Base-by-base conservation (phyloP, 2,113 vertebrate species). In the Caracal caracal region DNA sequence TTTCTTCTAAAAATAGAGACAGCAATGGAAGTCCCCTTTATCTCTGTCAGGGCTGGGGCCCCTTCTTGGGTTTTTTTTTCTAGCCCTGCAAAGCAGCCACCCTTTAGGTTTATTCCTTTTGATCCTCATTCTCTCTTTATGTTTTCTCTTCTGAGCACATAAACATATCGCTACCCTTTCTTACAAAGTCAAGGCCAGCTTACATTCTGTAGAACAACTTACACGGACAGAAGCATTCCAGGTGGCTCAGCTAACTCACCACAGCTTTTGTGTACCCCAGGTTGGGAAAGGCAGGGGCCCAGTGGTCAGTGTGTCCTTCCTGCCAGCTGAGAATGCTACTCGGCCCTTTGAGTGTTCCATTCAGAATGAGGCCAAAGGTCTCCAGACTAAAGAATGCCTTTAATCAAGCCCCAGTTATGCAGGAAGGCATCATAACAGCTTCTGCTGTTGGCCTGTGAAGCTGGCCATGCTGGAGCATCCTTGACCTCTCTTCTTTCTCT, bases 1-100 rank as follows among this genome's bases (percentile, higher is more conserved):
- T 95, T 97, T 94, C 43, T 93, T 56, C 47, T 83, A 63, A 92
- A 96, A 97, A 88, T 56, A 70, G 82, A 88, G n/a, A 63, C 19
- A 83, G 66, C 40, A 89, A n/a, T 22, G 6, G 15, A 95, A 30
- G 10, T 49, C 71, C 4, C 17, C 4, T 75, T 73, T 73, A 59
- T 80, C 26, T 35, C 53, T 70, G 40, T 75, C 35, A 86, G 66
- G 95, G 49, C 30, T 78, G 28, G n/a, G 37, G 33, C 10, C 61
- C 56, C 26, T 79, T 78, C 35, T 90, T 76, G 63, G 30, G 26
- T 49, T 51, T 43, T 96, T 63, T 53, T 68, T 66, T 70, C 28
- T 10, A 89, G 61, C 5, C 56, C 86, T 22, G 24, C 33, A 87
- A 83, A 70, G 66, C 53, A 80, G 61, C 43, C 30, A 71, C 28